Evolutionary conservation across 2,888 invertebrate species (phyloP).

Genomic region (Hipparchia sbordonii): DNA sequence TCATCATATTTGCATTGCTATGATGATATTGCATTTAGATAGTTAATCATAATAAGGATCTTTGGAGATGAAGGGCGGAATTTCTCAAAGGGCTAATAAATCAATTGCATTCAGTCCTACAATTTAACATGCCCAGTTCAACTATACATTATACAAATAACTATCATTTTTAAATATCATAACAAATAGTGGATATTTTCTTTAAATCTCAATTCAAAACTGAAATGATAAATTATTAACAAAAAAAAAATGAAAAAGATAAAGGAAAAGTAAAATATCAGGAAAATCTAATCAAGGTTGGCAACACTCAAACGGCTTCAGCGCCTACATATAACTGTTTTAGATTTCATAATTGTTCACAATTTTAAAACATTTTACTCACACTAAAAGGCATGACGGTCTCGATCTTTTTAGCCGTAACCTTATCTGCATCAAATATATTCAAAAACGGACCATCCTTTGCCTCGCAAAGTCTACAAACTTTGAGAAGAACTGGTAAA

Average conservation of each 20-base stretch:
- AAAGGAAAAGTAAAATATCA: too few relatives aligned
- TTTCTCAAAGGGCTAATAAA: too few relatives aligned
- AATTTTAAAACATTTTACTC: conserved; percentile 42
- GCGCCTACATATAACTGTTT: conserved; percentile 11
- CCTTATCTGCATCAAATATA: conserved; percentile 71
- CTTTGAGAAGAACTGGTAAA: conserved; percentile 59
- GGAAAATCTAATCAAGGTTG: background rate
- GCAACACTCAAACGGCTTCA: background rate
- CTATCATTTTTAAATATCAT: too few relatives aligned
- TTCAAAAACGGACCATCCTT: conserved; percentile 78
- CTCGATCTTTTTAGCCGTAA: conserved; percentile 72
- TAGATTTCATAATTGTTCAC: background rate
- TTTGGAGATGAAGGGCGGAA: too few relatives aligned
- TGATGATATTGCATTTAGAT: too few relatives aligned
- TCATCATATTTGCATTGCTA: too few relatives aligned
- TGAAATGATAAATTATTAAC: background rate
- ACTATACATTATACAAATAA: too few relatives aligned
- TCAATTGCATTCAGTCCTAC: too few relatives aligned
- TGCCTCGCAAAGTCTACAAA: conserved; percentile 73
- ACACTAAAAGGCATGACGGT: conserved; percentile 75
- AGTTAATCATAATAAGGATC: too few relatives aligned
- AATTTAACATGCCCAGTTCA: too few relatives aligned
- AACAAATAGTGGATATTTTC: too few relatives aligned
- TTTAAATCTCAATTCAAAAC: too few relatives aligned
- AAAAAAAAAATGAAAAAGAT: background rate